These are phyloP conservation scores for Ramazzottius varieornatus DNA, from an alignment of 2,888 invertebrate genomes.

Conservation along the genomic window DNA sequence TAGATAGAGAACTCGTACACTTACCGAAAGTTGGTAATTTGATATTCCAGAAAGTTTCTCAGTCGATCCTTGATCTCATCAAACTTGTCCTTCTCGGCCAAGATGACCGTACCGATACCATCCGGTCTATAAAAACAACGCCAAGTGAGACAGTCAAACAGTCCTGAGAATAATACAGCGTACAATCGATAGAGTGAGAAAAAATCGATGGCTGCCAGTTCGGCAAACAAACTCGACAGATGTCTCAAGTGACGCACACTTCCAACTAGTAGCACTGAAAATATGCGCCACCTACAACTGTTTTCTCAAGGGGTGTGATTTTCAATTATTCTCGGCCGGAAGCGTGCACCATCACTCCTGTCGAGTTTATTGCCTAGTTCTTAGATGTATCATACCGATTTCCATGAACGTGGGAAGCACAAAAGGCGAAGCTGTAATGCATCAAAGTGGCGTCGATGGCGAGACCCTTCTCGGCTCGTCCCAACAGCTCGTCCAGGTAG, in stretches of 20 bases:
- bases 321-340: no score
- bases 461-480: slow-evolving; percentile 68
- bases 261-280: no score
- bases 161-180: no score
- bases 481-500: slow-evolving; percentile 76
- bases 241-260: no score
- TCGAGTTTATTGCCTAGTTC: no score
- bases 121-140: slow-evolving; percentile 44
- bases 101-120: slow-evolving; percentile 90
- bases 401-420: slow-evolving; percentile 95
- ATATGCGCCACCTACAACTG: no score
- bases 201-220: no score
- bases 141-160: background rate
- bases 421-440: slow-evolving; percentile 97
- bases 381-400: no score
- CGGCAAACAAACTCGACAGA: no score
- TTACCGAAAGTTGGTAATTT: slow-evolving; percentile 91
- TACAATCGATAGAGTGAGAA: no score
- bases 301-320: no score
- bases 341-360: no score
- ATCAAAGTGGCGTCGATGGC: slow-evolving; percentile 95
- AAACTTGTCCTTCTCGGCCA: slow-evolving; percentile 54
- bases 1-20: background rate
- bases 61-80: slow-evolving; percentile 42
- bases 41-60: slow-evolving; percentile 68